phyloP scores from a whole-genome alignment of 2,797 vertebrate species.

The Rhinichthys osculus region DNA sequence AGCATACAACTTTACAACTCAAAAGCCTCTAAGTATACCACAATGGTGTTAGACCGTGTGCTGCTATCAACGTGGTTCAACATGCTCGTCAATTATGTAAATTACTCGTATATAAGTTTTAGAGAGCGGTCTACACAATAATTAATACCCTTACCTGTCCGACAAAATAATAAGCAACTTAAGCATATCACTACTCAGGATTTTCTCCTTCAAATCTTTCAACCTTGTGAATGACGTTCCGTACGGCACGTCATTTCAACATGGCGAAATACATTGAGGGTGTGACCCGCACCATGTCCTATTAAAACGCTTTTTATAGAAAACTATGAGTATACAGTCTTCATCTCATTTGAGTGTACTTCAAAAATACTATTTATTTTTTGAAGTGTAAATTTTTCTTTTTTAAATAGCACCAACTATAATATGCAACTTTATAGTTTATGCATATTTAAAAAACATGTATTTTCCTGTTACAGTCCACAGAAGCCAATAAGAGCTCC shows the following conservation, averaged over 20 bases:
- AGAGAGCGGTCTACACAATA: background rate
- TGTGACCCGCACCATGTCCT: no score
- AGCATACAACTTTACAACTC: constrained; percentile 25
- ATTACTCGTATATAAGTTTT: background rate
- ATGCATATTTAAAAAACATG: background rate
- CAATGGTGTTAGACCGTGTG: background rate
- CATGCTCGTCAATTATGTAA: background rate
- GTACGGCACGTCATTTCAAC: background rate
- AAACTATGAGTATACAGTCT: no score
- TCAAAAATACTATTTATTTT: background rate
- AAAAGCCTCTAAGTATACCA: background rate
- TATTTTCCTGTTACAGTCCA: constrained; percentile 38
- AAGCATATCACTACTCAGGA: background rate
- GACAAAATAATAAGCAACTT: background rate
- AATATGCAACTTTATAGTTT: background rate
- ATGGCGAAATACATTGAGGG: background rate
- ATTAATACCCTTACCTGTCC: background rate
- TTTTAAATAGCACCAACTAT: background rate
- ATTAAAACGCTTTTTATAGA: no score
- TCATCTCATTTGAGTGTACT: no score
- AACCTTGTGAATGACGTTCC: background rate
- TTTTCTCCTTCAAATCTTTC: background rate
- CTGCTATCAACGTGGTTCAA: background rate
- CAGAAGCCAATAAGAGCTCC: constrained; percentile 49
- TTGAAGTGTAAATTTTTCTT: background rate